These are phyloP conservation scores for Tetramorium parvispinum DNA, from an alignment of 1,140 invertebrate species.

Conservation along the genomic window DNA sequence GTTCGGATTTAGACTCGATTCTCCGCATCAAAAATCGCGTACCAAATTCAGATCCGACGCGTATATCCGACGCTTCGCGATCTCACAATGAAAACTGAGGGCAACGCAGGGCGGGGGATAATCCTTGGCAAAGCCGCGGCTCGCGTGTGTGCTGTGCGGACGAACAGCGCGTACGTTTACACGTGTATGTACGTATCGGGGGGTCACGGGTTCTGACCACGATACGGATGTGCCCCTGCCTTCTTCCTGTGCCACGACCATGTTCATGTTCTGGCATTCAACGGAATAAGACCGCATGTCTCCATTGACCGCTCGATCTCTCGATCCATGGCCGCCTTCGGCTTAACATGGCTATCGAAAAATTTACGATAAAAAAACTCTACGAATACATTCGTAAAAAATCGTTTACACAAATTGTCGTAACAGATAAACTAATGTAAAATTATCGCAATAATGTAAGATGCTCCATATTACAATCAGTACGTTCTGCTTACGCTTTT, in stretches of 20 bases:
- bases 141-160: constrained; percentile 63
- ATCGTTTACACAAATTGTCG: background rate
- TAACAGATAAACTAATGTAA: background rate
- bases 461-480: background rate
- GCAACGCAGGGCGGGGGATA: constrained; percentile 77
- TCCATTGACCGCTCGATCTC: constrained; percentile 77
- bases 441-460: background rate
- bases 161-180: constrained; percentile 72
- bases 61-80: constrained; percentile 50
- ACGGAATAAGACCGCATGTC: constrained; percentile 80
- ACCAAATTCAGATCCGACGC: constrained; percentile 9
- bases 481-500: background rate
- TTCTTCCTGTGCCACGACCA: constrained; percentile 85
- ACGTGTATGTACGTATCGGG: constrained; percentile 79
- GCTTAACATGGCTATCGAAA: constrained; percentile 27
- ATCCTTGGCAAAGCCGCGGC: constrained; percentile 83
- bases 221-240: constrained; percentile 86
- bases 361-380: background rate
- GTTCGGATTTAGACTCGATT: background rate
- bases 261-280: constrained; percentile 81
- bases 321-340: constrained; percentile 67
- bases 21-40: constrained; percentile 31
- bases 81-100: constrained; percentile 63
- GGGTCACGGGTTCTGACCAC: constrained; percentile 86
- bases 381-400: background rate